Base-by-base conservation (phyloP, 2,888 invertebrate genomes). In the Cordilura impudica region DNA sequence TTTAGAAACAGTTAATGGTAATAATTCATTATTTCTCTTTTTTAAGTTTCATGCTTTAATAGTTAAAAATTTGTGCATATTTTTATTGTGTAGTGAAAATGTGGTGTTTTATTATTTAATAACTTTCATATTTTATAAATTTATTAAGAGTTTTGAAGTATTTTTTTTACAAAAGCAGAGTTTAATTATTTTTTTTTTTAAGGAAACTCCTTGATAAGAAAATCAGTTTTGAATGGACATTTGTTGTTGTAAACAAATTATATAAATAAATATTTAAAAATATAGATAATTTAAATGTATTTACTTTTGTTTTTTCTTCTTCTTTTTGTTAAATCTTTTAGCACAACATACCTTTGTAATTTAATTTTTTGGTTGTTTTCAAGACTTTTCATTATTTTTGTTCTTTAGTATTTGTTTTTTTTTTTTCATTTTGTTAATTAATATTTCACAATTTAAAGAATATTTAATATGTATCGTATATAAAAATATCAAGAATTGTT, bases 401-500 rank as follows among this genome's bases (percentile, higher is more conserved):
- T 58, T 70, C 49, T 77, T 58, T 65, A 65, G 23, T 54, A 58
- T 65, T 72, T 47, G 8, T 54, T 21, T 31, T 47, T 39, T 61
- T 61, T 39, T 29, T 66, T 65, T 51, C 8, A 56, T 47, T 66
- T 61, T 12, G 0, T 18, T 45, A 21, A 47, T 56, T 63, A 2
- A 16, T 39, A 56, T 56, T 39, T 51, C 1, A 5, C n/a, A n/a
- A n/a, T 70, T 67, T 53, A 75, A 75, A 75, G 67, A 75, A 75
- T 63, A 58, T 12, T 39, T 70, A 67, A 70, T 74, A 74, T 78
- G 74, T 70, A 72, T 79, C 66, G 53, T 78, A 78, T 81, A 81
- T 74, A 81, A 81, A 78, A 78, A 81, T 78, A 78, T 74, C 51
- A 74, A 74, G 77, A 65, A 81, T 65, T 80, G 69, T 76, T 71